Base-by-base conservation (phyloP, 2,797 vertebrate species). In the Australoheros facetus region DNA sequence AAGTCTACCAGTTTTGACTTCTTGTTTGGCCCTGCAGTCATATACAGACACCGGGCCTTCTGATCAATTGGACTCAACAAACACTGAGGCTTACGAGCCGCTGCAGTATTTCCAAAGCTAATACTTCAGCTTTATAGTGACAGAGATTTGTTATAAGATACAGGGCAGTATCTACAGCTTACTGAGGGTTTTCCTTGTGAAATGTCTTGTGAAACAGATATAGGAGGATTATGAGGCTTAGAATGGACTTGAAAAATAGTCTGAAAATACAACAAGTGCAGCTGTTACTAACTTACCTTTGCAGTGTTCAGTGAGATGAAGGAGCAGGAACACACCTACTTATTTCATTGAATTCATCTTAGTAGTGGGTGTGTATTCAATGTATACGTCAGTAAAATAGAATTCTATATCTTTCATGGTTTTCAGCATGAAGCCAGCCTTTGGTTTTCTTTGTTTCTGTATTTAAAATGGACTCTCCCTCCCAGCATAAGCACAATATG, bases 201-300 rank as follows among this genome's bases (percentile, higher is more conserved):
- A 84, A 73, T 45, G 37, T 64, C 84, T 81, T 32, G 82, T 87
- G 81, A 88, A 88, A 90, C 76, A 28, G 55, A 75, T 73, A 81
- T 37, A 71, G 58, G 71, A 54, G 51, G 75, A 72, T 90, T 86
- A 88, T 26, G 71, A 83, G 82, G 76, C 77, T 30, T 70, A 60
- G 73, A 83, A 89, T 83, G 56, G 85, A 87, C 81, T 83, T 45
- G 42, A 66, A 80, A 83, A 93, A 82, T 28, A 83, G 80, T 78
- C 81, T 62, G 78, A 93, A 91, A 82, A 56, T 14, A 28, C 64
- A 84, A 75, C 58, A 73, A 26, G 71, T 8, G 10, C 56, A 78
- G 79, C 83, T 78, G 45, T 87, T 69, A 85, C 9, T n/a, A 28
- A 56, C 54, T 4, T 34, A 37, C 57, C 60, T 59, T 53, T 1